Evolutionary conservation across 2,888 invertebrate genomes (phyloP).

Genomic region (Zaprionus obscuricornis): DNA sequence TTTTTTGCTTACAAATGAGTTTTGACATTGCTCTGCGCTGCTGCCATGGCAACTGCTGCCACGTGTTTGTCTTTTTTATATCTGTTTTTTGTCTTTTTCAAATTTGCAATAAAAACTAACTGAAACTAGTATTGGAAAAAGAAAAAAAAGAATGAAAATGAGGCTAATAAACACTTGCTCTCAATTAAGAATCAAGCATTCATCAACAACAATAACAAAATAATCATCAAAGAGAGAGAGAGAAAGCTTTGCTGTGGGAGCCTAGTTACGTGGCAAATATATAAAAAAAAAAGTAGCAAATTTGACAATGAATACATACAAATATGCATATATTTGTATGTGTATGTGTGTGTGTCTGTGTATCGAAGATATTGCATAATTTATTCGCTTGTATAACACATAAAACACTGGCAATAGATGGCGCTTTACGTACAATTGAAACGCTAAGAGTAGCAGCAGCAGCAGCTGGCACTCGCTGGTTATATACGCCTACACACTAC

Average conservation of each 20-base stretch:
- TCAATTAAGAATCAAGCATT: no score
- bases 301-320: slow-evolving; percentile 26
- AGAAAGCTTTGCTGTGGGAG: no score
- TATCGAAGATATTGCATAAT: slow-evolving; percentile 50
- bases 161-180: no score
- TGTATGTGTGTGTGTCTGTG: neutral
- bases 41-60: slow-evolving; percentile 42
- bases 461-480: slow-evolving; percentile 6
- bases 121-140: no score
- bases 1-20: slow-evolving; percentile 39
- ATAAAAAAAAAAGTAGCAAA: neutral
- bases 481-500: slow-evolving; percentile 1
- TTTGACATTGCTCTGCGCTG: neutral
- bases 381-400: slow-evolving; percentile 45
- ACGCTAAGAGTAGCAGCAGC: slow-evolving; percentile 17
- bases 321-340: neutral
- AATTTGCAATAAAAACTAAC: no score
- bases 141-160: no score
- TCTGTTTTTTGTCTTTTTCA: no score
- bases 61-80: no score
- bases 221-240: no score
- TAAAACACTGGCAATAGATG: slow-evolving; percentile 19
- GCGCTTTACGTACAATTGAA: slow-evolving; percentile 22
- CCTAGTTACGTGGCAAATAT: neutral
- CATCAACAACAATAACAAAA: no score